Conservation (phyloP, 92 coral and sea anemone genomes). For the Parazoanthus darwini region DNA sequence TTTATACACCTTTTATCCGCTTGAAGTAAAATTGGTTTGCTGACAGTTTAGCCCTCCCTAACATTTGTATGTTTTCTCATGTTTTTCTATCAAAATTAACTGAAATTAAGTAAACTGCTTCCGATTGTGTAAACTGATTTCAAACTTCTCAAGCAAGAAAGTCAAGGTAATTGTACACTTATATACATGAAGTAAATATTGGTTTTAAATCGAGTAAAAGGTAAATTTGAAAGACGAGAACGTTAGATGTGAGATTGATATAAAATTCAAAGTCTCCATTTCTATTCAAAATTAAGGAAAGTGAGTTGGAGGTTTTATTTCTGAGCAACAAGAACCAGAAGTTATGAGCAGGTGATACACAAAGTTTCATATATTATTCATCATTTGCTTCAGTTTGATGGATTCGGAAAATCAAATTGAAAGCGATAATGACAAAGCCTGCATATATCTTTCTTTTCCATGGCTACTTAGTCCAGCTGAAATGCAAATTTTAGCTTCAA, state of each 20-base stretch:
- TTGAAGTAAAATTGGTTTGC: neutral
- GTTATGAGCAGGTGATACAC: conserved; percentile 39
- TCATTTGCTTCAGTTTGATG: conserved; percentile 33
- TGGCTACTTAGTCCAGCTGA: conserved; percentile 2
- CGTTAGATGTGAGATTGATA: neutral
- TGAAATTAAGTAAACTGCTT: conserved; percentile 20
- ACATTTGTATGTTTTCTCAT: conserved; percentile 37
- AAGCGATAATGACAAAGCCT: conserved; percentile 18
- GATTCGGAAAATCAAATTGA: conserved; percentile 39
- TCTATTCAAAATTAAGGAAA: neutral
- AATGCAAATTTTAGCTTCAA: neutral
- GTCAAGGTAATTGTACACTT: conserved; percentile 12
- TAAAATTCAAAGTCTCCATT: neutral
- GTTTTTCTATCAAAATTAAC: conserved; percentile 9
- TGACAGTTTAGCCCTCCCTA: conserved; percentile 2
- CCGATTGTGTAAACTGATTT: neutral
- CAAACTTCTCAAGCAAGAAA: conserved; percentile 11
- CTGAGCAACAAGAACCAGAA: neutral
- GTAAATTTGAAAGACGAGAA: neutral
- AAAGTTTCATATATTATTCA: conserved; percentile 20
- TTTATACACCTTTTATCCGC: conserved; percentile 14
- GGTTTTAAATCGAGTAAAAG: neutral
- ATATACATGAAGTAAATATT: neutral
- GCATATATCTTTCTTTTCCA: conserved; percentile 12
- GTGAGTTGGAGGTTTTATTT: neutral